Evolutionary conservation across 2,113 vertebrate species (phyloP), one percentile per base, ranked within the genome.

Genomic region (Dunckerocampus dactyliophorus): DNA sequence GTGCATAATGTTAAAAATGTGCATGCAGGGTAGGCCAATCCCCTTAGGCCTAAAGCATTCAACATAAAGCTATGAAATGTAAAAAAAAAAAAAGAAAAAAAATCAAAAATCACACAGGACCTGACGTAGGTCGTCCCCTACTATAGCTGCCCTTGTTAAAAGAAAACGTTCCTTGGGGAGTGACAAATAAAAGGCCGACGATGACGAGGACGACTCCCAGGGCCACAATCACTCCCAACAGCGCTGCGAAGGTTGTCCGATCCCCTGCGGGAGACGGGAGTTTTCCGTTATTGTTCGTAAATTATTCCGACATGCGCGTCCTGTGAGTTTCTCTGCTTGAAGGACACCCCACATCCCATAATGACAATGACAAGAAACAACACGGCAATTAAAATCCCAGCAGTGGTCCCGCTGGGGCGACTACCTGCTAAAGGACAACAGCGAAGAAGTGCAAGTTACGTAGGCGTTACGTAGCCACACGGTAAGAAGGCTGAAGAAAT

Each of bases 241-340:
- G 48, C 16, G 59, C 62, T 63, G 52, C 81, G 6, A 89, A 68
- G 16, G 71, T 75, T 24, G 72, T 79, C 6, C 4, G 55, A 28
- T 57, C 1, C 37, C 62, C 90, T 91, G 86, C 57, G 59, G 53
- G 62, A 86, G 60, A 87, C 14, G 61, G 50, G 39, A 66, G 61
- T 54, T 74, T 67, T 24, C 47, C 7, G 54, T 83, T 83, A 74
- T 67, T 74, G n/a, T 69, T 17, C 51, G 47, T 69, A 0, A 64
- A 46, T 9, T 11, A 43, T 39, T 28, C 46, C 59, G 15, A 59
- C 37, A 10, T 22, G 8, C 12, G 54, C 17, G 2, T 9, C 46
- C 21, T 31, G 2, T 13, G 65, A 20, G 6, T 42, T 67, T 62
- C 6, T 77, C 48, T 75, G 48, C 69, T 67, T 76, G 21, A 65